Conservation (phyloP, 1,140 invertebrate species). For the Ceratina calcarata region DNA sequence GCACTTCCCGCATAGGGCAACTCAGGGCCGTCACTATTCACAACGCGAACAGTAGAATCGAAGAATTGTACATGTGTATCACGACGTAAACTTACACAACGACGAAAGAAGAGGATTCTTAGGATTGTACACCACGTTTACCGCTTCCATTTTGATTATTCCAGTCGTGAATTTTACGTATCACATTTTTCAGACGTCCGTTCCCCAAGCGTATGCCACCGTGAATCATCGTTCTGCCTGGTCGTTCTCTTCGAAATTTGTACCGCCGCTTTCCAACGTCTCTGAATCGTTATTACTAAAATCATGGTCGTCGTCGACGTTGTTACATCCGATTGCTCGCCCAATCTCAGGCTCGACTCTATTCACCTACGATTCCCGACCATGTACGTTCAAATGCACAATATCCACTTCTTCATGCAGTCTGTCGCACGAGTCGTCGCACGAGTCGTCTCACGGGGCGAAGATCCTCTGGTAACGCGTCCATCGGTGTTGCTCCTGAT, state of each 20-base stretch:
- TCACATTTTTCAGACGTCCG: conserved; percentile 67
- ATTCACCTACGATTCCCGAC: conserved; percentile 2
- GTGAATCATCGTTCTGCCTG: conserved; percentile 23
- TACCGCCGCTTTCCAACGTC: conserved; percentile 16
- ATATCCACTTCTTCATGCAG: conserved; percentile 28
- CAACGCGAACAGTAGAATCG: conserved; percentile 48
- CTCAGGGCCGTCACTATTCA: conserved; percentile 73
- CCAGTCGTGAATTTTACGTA: conserved; percentile 62
- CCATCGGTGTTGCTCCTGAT: background rate
- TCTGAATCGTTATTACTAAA: conserved; percentile 19
- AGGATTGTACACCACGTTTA: conserved; percentile 44
- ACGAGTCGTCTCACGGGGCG: background rate
- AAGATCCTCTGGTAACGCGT: background rate
- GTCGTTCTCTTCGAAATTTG: conserved; percentile 28
- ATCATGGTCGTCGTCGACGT: too few species aligned
- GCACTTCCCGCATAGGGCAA: conserved; percentile 72
- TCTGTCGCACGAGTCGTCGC: conserved; percentile 25
- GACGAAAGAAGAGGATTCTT: conserved; percentile 41
- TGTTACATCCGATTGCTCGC: conserved; percentile 12
- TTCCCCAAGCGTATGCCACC: conserved; percentile 42
- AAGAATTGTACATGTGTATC: conserved; percentile 48
- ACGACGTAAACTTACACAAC: conserved; percentile 52
- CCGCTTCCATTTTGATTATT: conserved; percentile 63
- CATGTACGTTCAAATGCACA: conserved; percentile 18
- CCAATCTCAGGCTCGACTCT: background rate